Evolutionary conservation across 2,888 invertebrate genomes (phyloP), one percentile per base, ranked within the genome.

Genomic region (Amiota communis): DNA sequence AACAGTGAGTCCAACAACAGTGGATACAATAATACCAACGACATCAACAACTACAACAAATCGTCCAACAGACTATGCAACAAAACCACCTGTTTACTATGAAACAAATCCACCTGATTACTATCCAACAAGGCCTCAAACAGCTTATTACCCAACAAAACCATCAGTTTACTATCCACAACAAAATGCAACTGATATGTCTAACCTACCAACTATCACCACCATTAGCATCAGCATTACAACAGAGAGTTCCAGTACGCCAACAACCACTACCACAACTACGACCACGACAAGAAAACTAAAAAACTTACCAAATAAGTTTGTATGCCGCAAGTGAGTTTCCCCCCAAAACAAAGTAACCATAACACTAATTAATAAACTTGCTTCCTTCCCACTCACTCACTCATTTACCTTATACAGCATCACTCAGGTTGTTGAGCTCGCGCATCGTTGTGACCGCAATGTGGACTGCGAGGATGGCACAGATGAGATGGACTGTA

Each of bases 381-480:
- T 36, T 36, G 36, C 6, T 2, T 6, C 6, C 8, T 36, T 36
- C 36, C 1, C 53, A 12, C 59, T 10, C 20, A 17, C 59, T 8
- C 59, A 15, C 53, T 6, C 53, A 51, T 12, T 6, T 8, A 51
- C 12, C 1, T 36, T 78, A 90, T 90, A 61, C 81, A 95, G 95
- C 75, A 92, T 95, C 79, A 86, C 91, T 0, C 95, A 96, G 90
- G 90, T 90, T 10, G 92, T 96, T 73, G 90, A 93, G 0, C 88
- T 91, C 36, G 79, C 86, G 2, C 91, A 92, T 78, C 92, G 92
- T 47, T 96, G 96, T 87, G 92, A 96, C 84, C 92, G 91, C 61
- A 90, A 91, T 74, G 89, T 92, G 17, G 95, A 96, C 84, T 96
- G 96, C 87, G 95, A 96, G 89, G 96, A 96, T 90, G 94, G 94